Percentiles rank a stretch among this genome's conserved stretches.
Conservation (phyloP, 2,888 invertebrate species). For the Ophonus ardosiacus region DNA sequence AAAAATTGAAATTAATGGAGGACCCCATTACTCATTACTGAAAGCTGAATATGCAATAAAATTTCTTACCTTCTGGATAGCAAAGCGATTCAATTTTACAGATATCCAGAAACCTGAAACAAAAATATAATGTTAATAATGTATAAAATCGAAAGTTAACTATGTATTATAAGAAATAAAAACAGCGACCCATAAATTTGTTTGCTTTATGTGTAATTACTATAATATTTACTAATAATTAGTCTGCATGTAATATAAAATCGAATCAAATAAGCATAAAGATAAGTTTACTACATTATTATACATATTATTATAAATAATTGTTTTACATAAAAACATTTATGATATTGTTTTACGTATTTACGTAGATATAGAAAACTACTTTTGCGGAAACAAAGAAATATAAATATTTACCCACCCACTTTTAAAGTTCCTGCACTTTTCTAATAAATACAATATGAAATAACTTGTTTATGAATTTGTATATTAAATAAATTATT, state of each 20-base stretch:
- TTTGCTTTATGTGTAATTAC: background rate
- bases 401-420: background rate
- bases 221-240: constrained; percentile 23
- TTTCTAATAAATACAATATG: too few relatives aligned
- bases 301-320: background rate
- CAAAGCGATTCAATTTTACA: too few relatives aligned
- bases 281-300: background rate
- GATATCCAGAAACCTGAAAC: too few relatives aligned
- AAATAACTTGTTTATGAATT: too few relatives aligned
- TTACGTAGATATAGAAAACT: background rate
- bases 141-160: background rate
- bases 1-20: too few relatives aligned
- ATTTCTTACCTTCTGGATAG: too few relatives aligned
- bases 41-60: too few relatives aligned
- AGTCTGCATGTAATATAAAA: background rate
- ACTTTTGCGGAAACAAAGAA: background rate
- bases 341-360: background rate
- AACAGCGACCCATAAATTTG: background rate
- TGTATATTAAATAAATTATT: too few relatives aligned
- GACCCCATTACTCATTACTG: too few relatives aligned
- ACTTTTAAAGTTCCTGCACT: too few relatives aligned
- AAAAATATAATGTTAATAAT: background rate
- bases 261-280: background rate
- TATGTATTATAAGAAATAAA: background rate
- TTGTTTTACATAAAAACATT: background rate